Evolutionary conservation across 2,113 vertebrate species (phyloP).

Genomic region (Pygoscelis adeliae): DNA sequence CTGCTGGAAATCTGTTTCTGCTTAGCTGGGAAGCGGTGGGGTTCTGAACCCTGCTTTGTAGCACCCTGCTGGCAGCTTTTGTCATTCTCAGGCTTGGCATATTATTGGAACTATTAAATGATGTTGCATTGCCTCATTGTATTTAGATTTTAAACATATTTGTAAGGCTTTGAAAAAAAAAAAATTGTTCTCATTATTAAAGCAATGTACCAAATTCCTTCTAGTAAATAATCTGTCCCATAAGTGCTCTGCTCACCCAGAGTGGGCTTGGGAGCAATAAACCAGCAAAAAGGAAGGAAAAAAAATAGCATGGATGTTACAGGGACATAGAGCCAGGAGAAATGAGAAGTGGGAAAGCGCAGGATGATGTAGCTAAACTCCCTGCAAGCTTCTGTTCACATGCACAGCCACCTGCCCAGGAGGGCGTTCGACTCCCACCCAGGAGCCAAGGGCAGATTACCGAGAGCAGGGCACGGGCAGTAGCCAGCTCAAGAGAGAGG

Average conservation of each 20-base stretch:
- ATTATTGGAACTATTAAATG: conserved; percentile 59
- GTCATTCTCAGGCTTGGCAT: conserved; percentile 67
- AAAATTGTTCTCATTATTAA: conserved; percentile 47
- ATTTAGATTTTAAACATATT: conserved; percentile 72
- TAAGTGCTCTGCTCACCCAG: conserved; percentile 28
- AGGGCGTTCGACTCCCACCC: background rate
- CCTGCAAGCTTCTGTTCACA: background rate
- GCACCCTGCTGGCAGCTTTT: conserved; percentile 67
- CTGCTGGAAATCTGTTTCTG: conserved; percentile 63
- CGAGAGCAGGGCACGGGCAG: accelerated
- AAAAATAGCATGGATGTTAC: background rate
- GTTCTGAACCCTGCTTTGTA: conserved; percentile 60
- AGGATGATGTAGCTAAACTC: background rate
- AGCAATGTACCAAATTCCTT: conserved; percentile 58
- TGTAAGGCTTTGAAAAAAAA: conserved; percentile 44
- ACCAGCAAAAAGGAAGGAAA: conserved; percentile 7
- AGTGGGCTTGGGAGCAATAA: background rate
- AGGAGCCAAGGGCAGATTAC: background rate
- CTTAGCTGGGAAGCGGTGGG: conserved; percentile 61
- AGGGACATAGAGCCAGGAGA: background rate
- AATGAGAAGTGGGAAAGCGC: background rate
- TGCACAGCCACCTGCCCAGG: background rate
- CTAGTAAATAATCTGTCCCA: conserved; percentile 64
- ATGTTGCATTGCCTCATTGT: conserved; percentile 66
- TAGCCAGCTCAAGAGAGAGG: background rate